Evolutionary conservation across 2,797 vertebrate genomes (phyloP).

Genomic region (Petrocephalus schoutedeni): DNA sequence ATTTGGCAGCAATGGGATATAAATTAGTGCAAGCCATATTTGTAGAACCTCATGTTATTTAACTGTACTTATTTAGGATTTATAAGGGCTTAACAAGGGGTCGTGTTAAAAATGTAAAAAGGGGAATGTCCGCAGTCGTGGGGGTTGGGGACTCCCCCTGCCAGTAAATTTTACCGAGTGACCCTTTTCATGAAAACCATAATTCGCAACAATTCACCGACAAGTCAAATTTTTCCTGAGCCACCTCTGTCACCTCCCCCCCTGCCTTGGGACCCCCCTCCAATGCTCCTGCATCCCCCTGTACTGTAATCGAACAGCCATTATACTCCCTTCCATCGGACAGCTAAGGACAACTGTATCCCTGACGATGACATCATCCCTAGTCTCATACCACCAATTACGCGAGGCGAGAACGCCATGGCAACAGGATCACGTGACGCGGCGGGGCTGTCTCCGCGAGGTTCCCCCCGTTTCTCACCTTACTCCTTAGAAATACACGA

Average conservation of each 20-base stretch:
- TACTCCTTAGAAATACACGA: not conserved
- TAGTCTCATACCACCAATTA: conserved; percentile 43
- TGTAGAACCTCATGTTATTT: not conserved
- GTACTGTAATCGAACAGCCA: not conserved
- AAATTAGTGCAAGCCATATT: not conserved
- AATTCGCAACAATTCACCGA: not conserved
- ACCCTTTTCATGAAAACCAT: not conserved
- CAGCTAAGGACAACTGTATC: conserved; percentile 34
- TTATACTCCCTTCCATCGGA: conserved; percentile 15
- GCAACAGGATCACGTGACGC: conserved; percentile 64
- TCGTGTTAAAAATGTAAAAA: not conserved
- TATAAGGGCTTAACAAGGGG: not conserved
- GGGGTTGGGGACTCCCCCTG: not conserved
- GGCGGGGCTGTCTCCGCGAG: conserved; percentile 42
- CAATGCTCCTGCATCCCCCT: not conserved
- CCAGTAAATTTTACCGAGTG: not conserved
- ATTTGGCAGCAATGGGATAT: not conserved
- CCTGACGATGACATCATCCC: conserved; percentile 45
- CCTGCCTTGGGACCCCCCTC: not conserved
- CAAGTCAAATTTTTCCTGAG: not conserved
- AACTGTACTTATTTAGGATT: not conserved
- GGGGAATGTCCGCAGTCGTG: not conserved
- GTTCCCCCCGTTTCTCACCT: conserved; percentile 27
- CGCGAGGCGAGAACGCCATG: conserved; percentile 60
- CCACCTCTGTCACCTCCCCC: not conserved